phyloP scores from a whole-genome alignment of 2,113 vertebrate species.

The Chelonoidis abingdonii region DNA sequence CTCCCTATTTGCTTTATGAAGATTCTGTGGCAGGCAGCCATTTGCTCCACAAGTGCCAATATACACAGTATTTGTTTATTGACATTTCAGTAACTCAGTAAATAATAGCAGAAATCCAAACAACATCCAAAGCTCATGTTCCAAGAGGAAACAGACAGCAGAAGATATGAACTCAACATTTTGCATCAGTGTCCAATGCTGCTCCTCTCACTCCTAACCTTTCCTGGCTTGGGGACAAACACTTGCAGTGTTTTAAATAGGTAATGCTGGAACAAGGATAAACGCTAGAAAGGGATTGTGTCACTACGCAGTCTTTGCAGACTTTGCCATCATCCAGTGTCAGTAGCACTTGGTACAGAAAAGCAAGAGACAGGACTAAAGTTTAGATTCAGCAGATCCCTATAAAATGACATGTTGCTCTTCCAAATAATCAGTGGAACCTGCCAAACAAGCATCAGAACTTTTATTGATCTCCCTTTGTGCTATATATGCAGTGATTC shows the following conservation, averaged over 20 bases:
- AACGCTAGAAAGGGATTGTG: background rate
- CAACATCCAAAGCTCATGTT: slow-evolving; percentile 26
- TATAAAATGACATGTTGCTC: background rate
- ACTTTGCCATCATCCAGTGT: slow-evolving; percentile 2
- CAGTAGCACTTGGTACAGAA: slow-evolving; percentile 22
- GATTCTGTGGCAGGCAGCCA: slow-evolving; percentile 19
- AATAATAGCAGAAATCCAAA: slow-evolving; percentile 52
- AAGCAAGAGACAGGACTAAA: background rate
- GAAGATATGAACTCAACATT: background rate
- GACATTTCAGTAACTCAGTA: slow-evolving; percentile 31
- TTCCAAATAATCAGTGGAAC: background rate
- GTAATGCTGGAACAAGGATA: background rate
- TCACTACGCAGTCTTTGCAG: background rate
- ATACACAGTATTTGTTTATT: slow-evolving; percentile 60
- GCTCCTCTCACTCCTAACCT: background rate
- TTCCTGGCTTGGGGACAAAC: background rate
- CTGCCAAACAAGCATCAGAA: background rate
- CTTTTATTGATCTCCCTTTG: background rate
- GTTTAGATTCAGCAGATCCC: background rate
- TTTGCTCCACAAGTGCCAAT: slow-evolving; percentile 14
- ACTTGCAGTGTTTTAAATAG: background rate
- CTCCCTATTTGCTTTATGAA: background rate
- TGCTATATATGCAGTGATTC: background rate
- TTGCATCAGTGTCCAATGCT: background rate
- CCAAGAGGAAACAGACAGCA: background rate